Base-by-base conservation (phyloP, 2,797 vertebrate genomes). In the Lateolabrax maculatus region DNA sequence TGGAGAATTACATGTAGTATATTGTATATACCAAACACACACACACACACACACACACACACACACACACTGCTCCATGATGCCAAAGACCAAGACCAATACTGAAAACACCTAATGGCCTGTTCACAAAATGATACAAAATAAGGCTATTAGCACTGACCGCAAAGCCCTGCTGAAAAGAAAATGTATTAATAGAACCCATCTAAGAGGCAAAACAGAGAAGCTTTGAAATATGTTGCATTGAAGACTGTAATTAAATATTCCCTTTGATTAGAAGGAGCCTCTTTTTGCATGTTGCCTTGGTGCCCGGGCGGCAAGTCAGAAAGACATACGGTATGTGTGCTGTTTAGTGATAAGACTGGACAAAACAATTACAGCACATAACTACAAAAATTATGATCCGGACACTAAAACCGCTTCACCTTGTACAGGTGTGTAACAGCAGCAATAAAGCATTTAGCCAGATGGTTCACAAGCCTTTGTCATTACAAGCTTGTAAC, bases 221-320 rank as follows among this genome's bases (percentile, higher is more conserved):
- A 39, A 19, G 53, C 81, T 89, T 85, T 89, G 72, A 88, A 89
- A 92, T 76, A 21, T 64, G 64, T 75, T 87, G 81, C 87, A 89
- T 52, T 87, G 85, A 90, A 84, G 85, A 89, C 49, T 52, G 58
- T 53, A 84, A 90, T 90, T 83, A 89, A 90, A 90, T 88, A 93
- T 91, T 91, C 89, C 67, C 82, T 92, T 91, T 91, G 83, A 93
- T 88, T 79, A 79, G 41, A 79, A 48, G 52, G 39, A 74, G 49
- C 69, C 53, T 18, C 39, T 60, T 61, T 77, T 44, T 82, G 64
- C 58, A 27, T 60, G 81, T 65, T 82, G 77, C 76, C 71, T 86
- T 66, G 61, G 27, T 64, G 34, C 46, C 31, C 29, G 48, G 58
- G 52, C 48, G 79, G 63, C 55, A 68, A 84, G 71, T 80, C 52